Evolutionary conservation across 2,888 invertebrate genomes (phyloP).

Genomic region (Hoplodrina blanda): DNA sequence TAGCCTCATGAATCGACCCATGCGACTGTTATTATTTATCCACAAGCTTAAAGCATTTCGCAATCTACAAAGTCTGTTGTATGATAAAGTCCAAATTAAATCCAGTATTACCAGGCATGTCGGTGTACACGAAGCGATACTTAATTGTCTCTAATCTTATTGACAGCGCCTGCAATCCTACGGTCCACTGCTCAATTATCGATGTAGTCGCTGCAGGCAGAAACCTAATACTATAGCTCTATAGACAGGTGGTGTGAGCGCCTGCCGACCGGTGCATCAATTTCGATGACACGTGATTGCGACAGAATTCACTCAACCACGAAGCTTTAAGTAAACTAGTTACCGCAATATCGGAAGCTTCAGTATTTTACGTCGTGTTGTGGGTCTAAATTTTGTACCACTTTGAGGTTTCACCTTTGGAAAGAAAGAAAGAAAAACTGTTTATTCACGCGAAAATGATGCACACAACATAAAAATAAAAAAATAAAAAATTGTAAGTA

Average conservation of each 20-base stretch:
- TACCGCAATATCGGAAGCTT: neutral
- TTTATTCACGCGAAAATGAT: no score
- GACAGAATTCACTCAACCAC: conserved; percentile 6
- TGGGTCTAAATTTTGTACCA: neutral
- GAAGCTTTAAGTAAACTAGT: conserved; percentile 8
- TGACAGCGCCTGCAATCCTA: neutral
- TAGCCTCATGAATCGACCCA: no score
- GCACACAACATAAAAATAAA: no score
- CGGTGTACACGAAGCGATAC: neutral
- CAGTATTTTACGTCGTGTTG: neutral
- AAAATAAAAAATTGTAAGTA: no score
- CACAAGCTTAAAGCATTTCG: no score
- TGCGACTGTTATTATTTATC: no score
- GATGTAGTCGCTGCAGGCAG: conserved; percentile 2
- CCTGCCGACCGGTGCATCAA: conserved; percentile 4
- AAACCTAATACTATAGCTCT: conserved; percentile 17
- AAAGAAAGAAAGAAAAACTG: no score
- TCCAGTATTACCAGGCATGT: neutral
- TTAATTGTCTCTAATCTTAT: conserved; percentile 11
- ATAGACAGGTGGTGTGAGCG: neutral
- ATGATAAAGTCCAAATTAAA: no score
- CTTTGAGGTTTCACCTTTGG: no score
- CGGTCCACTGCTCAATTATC: conserved; percentile 33
- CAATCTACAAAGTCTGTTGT: no score
- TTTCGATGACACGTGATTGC: conserved; percentile 13